A percentile compares a stretch with the other conserved stretches of the same genome.
phyloP scores from a whole-genome alignment of 2,113 vertebrate genomes.

The Canis aureus region DNA sequence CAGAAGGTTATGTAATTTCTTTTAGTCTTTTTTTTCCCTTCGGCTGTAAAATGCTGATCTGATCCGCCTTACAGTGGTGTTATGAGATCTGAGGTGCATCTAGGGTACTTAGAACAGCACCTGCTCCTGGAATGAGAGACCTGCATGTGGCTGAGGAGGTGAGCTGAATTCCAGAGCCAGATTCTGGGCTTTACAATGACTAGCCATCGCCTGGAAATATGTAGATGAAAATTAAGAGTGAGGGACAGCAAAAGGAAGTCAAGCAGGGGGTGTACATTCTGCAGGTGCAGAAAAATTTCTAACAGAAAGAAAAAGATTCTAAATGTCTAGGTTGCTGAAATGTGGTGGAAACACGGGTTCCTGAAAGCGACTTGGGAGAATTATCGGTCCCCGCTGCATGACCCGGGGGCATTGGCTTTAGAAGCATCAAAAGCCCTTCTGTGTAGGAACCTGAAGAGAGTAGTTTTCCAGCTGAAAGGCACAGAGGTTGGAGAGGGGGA shows the following conservation, averaged over 20 bases:
- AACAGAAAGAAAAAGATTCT: background rate
- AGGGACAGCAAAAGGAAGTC: background rate
- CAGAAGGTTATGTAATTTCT: background rate
- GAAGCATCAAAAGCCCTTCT: background rate
- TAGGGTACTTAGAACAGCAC: background rate
- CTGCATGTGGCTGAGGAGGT: no score
- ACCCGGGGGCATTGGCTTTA: background rate
- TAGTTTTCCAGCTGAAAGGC: background rate
- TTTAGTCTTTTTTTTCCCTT: background rate
- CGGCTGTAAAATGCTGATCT: background rate
- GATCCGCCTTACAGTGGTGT: no score
- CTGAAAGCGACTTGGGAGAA: background rate
- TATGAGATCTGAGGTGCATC: background rate
- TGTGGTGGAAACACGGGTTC: background rate
- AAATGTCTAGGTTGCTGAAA: background rate
- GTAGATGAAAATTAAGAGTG: background rate
- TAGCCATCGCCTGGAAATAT: accelerated
- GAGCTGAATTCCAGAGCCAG: background rate
- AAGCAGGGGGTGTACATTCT: background rate
- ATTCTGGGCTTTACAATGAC: background rate
- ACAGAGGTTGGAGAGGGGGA: accelerated
- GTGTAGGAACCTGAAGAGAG: background rate
- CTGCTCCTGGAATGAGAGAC: background rate
- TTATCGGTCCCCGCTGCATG: accelerated
- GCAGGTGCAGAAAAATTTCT: background rate